A percentile compares a stretch with the other conserved stretches of the same genome.
Conservation (phyloP, 1,140 invertebrate species). For the Panagrolaimus sp. region DNA sequence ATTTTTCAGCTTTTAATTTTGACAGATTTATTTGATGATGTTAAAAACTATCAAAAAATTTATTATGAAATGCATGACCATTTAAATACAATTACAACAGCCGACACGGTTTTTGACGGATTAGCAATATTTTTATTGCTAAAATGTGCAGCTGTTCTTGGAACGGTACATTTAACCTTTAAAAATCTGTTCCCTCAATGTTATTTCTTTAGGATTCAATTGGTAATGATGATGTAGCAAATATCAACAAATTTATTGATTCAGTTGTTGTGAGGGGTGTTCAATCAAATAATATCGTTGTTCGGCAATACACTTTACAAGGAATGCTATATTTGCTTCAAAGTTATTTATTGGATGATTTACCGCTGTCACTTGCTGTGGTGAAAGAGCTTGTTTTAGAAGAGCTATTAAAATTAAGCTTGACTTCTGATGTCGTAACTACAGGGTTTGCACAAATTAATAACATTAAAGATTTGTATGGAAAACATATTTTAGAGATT, state of each 20-base stretch:
- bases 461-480: neutral
- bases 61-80: neutral
- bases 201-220: neutral
- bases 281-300: neutral
- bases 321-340: slow-evolving; percentile 11
- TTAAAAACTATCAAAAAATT: neutral
- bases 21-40: slow-evolving; percentile 1
- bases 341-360: slow-evolving; percentile 8
- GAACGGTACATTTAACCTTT: neutral
- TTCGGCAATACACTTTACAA: slow-evolving; percentile 1
- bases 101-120: neutral
- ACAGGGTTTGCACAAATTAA: neutral
- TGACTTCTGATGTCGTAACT: slow-evolving; percentile 1
- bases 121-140: neutral
- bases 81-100: neutral
- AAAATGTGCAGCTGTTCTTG: slow-evolving; percentile 6
- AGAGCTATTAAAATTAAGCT: neutral
- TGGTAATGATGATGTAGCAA: neutral
- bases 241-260: slow-evolving; percentile 10
- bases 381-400: neutral
- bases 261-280: neutral
- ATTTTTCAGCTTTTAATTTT: neutral
- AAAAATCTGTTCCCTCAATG: too few species aligned
- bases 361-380: neutral
- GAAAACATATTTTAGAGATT: neutral